Conservation (phyloP, 2,888 invertebrate genomes). For the Thereva nobilitata region DNA sequence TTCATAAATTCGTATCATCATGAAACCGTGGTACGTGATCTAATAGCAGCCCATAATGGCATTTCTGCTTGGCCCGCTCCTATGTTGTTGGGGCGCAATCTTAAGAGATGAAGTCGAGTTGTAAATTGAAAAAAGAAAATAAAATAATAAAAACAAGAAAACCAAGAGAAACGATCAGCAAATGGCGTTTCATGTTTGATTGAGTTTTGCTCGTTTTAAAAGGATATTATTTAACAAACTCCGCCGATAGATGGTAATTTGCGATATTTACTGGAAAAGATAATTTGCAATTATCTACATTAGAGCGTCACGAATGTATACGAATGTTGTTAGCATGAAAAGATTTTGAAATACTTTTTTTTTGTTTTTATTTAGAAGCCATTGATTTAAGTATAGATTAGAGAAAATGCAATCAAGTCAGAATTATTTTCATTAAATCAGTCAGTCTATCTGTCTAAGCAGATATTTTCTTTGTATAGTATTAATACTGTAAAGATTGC, state of each 20-base stretch:
- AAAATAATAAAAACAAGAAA: slow-evolving; percentile 24
- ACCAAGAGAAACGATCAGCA: slow-evolving; percentile 15
- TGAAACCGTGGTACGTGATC: slow-evolving; percentile 37
- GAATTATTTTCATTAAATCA: too few species aligned
- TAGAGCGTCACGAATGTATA: slow-evolving; percentile 1
- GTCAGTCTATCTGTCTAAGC: too few species aligned
- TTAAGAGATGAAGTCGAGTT: too few species aligned
- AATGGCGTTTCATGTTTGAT: slow-evolving; percentile 36
- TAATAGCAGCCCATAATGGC: slow-evolving; percentile 14
- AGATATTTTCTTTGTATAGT: too few species aligned
- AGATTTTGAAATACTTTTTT: background rate
- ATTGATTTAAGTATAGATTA: too few species aligned
- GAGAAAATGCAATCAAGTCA: too few species aligned
- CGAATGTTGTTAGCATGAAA: background rate
- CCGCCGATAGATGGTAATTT: slow-evolving; percentile 31
- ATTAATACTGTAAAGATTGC: too few species aligned
- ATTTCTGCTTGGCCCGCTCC: background rate
- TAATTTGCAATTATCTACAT: slow-evolving; percentile 28
- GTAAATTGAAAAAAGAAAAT: background rate
- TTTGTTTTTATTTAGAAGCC: too few species aligned
- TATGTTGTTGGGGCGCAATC: background rate
- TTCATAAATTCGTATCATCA: slow-evolving; percentile 36
- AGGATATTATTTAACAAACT: slow-evolving; percentile 36
- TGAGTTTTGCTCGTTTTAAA: slow-evolving; percentile 35
- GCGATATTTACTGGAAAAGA: slow-evolving; percentile 34